Base-by-base conservation (phyloP, 2,888 invertebrate species). In the Dorcus hopei region DNA sequence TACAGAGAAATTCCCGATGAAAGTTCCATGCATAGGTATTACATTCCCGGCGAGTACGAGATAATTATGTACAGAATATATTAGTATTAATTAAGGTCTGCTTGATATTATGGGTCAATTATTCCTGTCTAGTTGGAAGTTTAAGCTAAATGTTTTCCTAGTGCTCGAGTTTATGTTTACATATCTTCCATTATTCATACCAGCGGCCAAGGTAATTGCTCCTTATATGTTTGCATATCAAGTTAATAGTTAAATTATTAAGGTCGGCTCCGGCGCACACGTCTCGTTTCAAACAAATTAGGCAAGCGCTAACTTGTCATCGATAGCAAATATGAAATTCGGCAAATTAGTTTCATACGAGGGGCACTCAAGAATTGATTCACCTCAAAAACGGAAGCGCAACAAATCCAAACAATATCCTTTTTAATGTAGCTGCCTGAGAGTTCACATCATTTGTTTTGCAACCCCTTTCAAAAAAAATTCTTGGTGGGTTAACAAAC, bases 241-340 rank as follows among this genome's bases (percentile, higher is more conserved):
- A 59, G 59, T 56, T 59, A 59, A 59, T 59, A 56, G 59, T 51
- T 56, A 53, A 55, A 59, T 56, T 59, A 59, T 59, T 59, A 59
- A 56, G 19, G 45, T 19, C 16, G 9, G 45, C 9, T 19, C 19
- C 45, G 19, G 45, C 23, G 7, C 7, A 45, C 45, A 45, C 45
- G n/a, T 19, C 19, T 19, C 26, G 26, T 6, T 33, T 33, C 26
- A 33, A 33, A 33, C 26, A 33, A 33, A 33, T 33, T 33, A 33
- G 26, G 26, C 26, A 7, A 33, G 7, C 26, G 26, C 6, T 33
- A 33, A 33, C 26, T 33, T 33, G 26, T 33, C 26, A 33, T 33
- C 26, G 26, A 33, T 33, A 33, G 26, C 26, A 33, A 33, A 33
- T 33, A 33, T 7, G 26, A 33, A 33, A 33, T 33, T 33, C 7